Evolutionary conservation across 2,888 invertebrate genomes (phyloP).

Genomic region (Ormyrus nitidulus): DNA sequence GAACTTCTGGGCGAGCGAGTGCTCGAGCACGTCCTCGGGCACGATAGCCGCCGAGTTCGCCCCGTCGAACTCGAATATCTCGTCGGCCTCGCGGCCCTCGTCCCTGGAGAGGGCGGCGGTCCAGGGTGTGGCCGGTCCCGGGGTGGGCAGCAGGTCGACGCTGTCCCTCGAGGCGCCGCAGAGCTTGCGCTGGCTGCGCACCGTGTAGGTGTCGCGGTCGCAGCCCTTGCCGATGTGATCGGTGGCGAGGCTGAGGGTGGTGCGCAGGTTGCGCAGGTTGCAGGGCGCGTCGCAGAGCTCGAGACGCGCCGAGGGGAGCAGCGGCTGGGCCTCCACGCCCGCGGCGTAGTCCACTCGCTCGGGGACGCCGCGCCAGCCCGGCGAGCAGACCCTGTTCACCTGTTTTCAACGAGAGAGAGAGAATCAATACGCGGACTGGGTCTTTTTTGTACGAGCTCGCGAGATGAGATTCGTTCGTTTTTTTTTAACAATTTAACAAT

Average conservation of each 20-base stretch:
- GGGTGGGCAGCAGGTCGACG: slow-evolving; percentile 90
- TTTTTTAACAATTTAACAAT: too few relatives aligned
- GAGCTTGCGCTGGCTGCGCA: slow-evolving; percentile 88
- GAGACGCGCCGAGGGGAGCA: slow-evolving; percentile 86
- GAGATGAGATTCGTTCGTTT: too few relatives aligned
- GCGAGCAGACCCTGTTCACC: slow-evolving; percentile 80
- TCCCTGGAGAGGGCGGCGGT: slow-evolving; percentile 79
- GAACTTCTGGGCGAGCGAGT: slow-evolving; percentile 88
- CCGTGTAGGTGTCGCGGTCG: slow-evolving; percentile 94
- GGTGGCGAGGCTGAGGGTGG: slow-evolving; percentile 83
- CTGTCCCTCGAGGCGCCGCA: slow-evolving; percentile 91
- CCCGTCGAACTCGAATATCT: slow-evolving; percentile 97
- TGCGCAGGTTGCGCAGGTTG: slow-evolving; percentile 77
- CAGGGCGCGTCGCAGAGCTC: slow-evolving; percentile 81
- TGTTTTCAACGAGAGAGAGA: not conserved
- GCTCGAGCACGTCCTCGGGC: slow-evolving; percentile 85
- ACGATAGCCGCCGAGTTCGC: slow-evolving; percentile 90
- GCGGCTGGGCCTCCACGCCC: slow-evolving; percentile 83
- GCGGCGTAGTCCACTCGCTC: slow-evolving; percentile 92
- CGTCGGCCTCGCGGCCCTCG: slow-evolving; percentile 86
- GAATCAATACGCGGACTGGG: too few relatives aligned
- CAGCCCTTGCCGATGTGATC: slow-evolving; percentile 97
- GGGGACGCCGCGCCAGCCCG: slow-evolving; percentile 81
- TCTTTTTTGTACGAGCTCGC: too few relatives aligned
- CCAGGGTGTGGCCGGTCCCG: slow-evolving; percentile 79